Evolutionary conservation across 2,888 invertebrate genomes (phyloP).

Genomic region (Phyllotreta cruciferae): DNA sequence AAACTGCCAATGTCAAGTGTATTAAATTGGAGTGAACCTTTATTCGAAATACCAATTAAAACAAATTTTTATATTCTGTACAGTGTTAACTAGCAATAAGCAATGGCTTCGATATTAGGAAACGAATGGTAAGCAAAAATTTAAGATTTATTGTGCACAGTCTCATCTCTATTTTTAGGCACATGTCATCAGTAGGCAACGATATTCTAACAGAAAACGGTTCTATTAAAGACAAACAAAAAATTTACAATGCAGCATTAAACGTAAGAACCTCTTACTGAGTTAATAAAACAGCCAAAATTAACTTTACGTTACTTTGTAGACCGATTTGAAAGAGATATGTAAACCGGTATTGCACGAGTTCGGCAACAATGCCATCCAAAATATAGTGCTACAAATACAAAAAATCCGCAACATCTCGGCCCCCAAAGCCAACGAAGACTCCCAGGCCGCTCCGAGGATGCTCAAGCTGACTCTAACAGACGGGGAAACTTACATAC

Average conservation of each 20-base stretch:
- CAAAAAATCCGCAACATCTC: conserved; percentile 87
- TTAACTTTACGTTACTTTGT: conserved; percentile 50
- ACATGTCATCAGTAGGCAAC: conserved; percentile 75
- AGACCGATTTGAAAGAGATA: conserved; percentile 82
- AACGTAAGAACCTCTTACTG: conserved; percentile 68
- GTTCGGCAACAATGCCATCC: conserved; percentile 65
- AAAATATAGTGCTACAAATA: conserved; percentile 79
- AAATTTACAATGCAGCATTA: conserved; percentile 70
- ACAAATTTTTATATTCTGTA: too few species aligned
- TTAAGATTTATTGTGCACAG: conserved; percentile 3
- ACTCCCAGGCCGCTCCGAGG: conserved; percentile 80
- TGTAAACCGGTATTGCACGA: conserved; percentile 77
- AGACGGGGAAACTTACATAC: conserved; percentile 81
- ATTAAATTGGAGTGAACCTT: too few species aligned
- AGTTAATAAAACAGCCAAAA: neutral
- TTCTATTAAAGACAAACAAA: conserved; percentile 68
- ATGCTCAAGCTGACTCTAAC: conserved; percentile 85
- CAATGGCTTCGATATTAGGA: conserved; percentile 44
- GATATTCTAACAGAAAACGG: conserved; percentile 72
- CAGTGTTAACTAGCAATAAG: too few species aligned
- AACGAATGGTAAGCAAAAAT: conserved; percentile 45
- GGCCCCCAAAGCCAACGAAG: conserved; percentile 90
- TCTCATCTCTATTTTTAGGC: conserved; percentile 65
- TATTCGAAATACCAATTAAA: too few species aligned
- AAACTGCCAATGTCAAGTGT: too few species aligned